Conservation (phyloP, 2,888 invertebrate genomes). For the Scaeva pyrastri region DNA sequence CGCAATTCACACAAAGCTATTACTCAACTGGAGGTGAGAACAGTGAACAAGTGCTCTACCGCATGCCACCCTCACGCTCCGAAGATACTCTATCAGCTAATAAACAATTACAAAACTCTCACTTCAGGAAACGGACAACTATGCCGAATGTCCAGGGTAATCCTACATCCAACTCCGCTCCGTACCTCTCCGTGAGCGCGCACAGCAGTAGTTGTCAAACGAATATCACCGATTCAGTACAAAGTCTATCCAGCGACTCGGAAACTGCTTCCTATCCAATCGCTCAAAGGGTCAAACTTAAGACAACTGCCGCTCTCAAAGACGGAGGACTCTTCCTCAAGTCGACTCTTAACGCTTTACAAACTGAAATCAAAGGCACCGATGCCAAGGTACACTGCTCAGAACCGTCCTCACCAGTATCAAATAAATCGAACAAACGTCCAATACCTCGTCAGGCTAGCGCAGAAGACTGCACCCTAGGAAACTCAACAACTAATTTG, state of each 20-base stretch:
- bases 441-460: constrained; percentile 80
- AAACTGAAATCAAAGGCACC: constrained; percentile 84
- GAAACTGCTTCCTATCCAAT: constrained; percentile 86
- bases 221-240: constrained; percentile 87
- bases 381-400: constrained; percentile 78
- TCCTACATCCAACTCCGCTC: constrained; percentile 85
- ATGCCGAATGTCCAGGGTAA: constrained; percentile 52
- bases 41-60: constrained; percentile 80
- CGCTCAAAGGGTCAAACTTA: constrained; percentile 85
- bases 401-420: constrained; percentile 77
- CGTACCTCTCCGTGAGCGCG: constrained; percentile 87
- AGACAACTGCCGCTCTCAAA: constrained; percentile 84
- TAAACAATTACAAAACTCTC: constrained; percentile 85
- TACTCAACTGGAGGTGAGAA: constrained; percentile 82
- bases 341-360: constrained; percentile 84
- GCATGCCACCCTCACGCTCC: constrained; percentile 91
- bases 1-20: constrained; percentile 85
- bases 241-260: constrained; percentile 88
- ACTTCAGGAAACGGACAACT: constrained; percentile 62
- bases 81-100: constrained; percentile 88
- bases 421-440: constrained; percentile 78
- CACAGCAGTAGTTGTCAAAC: constrained; percentile 65
- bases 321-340: constrained; percentile 84
- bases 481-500: constrained; percentile 78
- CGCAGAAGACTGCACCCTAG: constrained; percentile 79